phyloP scores from a whole-genome alignment of 2,797 vertebrate genomes.

The Rhincodon typus region DNA sequence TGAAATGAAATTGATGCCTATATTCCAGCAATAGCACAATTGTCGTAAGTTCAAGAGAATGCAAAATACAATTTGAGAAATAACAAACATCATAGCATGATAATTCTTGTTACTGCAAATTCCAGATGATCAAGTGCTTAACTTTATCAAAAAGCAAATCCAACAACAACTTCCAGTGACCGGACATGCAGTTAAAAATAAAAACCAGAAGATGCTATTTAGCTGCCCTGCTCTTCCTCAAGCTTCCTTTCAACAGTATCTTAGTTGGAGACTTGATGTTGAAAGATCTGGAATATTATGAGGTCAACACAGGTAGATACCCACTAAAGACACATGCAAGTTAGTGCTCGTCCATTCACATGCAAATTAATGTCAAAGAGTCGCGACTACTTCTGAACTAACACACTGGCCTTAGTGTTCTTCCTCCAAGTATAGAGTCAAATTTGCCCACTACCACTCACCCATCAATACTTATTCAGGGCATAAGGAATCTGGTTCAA shows the following conservation, averaged over 20 bases:
- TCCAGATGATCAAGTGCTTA: background rate
- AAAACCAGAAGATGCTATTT: background rate
- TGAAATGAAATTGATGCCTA: background rate
- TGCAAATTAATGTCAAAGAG: background rate
- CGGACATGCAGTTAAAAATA: background rate
- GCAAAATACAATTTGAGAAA: background rate
- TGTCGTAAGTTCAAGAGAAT: background rate
- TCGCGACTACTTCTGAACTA: background rate
- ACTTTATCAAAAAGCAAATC: background rate
- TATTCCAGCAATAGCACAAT: background rate
- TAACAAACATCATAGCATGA: background rate
- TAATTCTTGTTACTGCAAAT: background rate
- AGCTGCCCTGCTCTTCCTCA: background rate
- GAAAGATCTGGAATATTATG: background rate
- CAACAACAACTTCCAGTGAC: background rate
- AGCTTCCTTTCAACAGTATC: background rate
- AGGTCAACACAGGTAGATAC: background rate
- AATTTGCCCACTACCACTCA: background rate
- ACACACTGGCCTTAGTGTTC: background rate
- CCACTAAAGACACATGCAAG: background rate
- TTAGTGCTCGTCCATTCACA: background rate
- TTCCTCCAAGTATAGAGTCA: background rate
- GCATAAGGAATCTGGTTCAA: background rate
- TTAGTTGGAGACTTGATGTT: background rate
- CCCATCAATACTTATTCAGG: too few species aligned